phyloP scores from a whole-genome alignment of 30 jellyfish, hydroid and myxozoan genomes.

The Clytia hemisphaerica region DNA sequence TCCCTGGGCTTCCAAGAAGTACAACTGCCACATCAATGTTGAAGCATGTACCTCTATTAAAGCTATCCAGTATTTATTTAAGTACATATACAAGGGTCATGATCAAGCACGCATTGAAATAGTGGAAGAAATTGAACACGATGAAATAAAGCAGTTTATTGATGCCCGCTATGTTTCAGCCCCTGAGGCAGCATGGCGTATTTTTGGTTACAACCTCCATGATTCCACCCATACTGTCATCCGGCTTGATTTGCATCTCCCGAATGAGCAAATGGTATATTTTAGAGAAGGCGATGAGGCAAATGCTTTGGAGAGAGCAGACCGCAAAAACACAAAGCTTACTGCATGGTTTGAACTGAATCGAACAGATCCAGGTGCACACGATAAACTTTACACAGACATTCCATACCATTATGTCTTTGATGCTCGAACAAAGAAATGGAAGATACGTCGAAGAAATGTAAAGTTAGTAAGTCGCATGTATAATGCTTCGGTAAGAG shows the following conservation, averaged over 20 bases:
- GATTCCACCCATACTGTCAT: constrained; percentile 19
- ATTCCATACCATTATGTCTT: constrained; percentile 45
- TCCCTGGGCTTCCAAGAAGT: constrained; percentile 30
- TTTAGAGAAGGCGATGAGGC: constrained; percentile 49
- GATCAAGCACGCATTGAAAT: constrained; percentile 28
- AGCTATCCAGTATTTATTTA: constrained; percentile 33
- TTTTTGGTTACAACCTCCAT: constrained; percentile 29
- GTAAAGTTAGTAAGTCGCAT: constrained; percentile 11
- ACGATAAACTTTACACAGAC: constrained; percentile 33
- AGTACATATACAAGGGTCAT: constrained; percentile 37
- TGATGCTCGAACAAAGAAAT: constrained; percentile 11
- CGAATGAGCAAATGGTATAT: constrained; percentile 29
- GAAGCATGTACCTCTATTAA: constrained; percentile 37
- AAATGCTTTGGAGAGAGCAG: constrained; percentile 47
- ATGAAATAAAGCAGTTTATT: too few relatives aligned
- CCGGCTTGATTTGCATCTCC: constrained; percentile 59
- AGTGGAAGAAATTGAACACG: too few relatives aligned
- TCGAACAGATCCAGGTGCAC: constrained; percentile 28
- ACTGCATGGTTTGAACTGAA: constrained; percentile 51
- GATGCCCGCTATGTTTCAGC: constrained; percentile 44
- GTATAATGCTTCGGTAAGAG: constrained; percentile 5
- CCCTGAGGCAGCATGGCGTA: constrained; percentile 57
- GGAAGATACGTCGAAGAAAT: constrained; percentile 31
- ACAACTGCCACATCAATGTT: constrained; percentile 43
- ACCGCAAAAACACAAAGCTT: constrained; percentile 25